phyloP scores from a whole-genome alignment of 2,797 vertebrate species.

The Parauchenoglanis ngamensis region DNA sequence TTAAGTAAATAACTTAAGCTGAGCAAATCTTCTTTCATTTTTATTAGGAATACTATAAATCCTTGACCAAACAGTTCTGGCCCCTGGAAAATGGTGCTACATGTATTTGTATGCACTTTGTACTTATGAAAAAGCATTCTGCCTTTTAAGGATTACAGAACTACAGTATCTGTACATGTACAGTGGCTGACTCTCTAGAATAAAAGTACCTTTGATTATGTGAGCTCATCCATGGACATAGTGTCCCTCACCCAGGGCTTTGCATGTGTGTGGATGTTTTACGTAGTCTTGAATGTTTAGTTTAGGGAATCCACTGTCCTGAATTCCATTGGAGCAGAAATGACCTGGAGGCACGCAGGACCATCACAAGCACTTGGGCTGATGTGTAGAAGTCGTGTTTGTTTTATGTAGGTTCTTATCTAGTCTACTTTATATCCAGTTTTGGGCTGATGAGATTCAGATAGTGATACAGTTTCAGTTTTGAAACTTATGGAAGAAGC shows the following conservation, averaged over 20 bases:
- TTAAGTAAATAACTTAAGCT: constrained; percentile 1
- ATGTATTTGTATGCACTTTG: background rate
- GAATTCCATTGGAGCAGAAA: constrained; percentile 24
- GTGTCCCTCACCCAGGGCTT: background rate
- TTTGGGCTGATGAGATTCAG: background rate
- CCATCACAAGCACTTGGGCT: background rate
- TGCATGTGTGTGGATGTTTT: background rate
- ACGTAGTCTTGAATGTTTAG: background rate
- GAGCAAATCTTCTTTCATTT: background rate
- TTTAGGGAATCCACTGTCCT: constrained; percentile 34
- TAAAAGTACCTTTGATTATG: background rate
- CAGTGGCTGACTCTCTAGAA: too few relatives aligned
- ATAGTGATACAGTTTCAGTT: background rate
- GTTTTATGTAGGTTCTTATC: background rate
- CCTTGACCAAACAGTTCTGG: background rate
- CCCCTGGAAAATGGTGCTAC: background rate
- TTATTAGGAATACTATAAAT: background rate
- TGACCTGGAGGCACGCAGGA: constrained; percentile 17
- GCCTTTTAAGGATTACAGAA: background rate
- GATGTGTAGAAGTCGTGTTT: background rate
- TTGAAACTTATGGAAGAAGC: background rate
- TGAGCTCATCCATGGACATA: background rate
- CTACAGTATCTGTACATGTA: background rate
- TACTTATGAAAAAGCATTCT: constrained; percentile 3
- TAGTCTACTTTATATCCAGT: background rate